Evolutionary conservation across 2,888 invertebrate species (phyloP).

Genomic region (Aphidoletes aphidimyza): DNA sequence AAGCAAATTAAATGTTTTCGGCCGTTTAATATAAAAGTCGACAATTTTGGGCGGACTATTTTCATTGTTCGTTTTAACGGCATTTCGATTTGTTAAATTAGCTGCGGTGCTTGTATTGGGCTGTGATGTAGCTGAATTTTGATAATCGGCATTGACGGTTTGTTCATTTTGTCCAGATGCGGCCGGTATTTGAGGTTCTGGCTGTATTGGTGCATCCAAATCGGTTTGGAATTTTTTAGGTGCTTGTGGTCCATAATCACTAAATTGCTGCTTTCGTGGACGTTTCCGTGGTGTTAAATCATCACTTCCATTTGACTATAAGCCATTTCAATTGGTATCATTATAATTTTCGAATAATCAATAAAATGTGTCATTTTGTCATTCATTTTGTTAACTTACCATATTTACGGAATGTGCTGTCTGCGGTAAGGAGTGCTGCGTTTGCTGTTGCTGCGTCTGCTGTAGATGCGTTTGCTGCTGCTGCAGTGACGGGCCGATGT

Average conservation of each 20-base stretch:
- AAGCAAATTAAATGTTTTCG: conserved; percentile 63
- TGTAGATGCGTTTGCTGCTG: conserved; percentile 58
- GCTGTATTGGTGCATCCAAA: neutral
- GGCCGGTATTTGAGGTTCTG: neutral
- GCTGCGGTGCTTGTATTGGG: neutral
- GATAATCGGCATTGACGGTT: neutral
- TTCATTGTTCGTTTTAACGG: conserved; percentile 28
- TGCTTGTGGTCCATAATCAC: conserved; percentile 7
- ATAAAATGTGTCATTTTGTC: no score
- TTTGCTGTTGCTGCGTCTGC: conserved; percentile 59
- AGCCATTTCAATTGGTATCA: neutral
- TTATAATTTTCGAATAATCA: neutral
- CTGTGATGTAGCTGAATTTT: neutral
- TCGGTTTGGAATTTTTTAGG: conserved; percentile 8
- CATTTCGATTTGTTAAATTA: conserved; percentile 20
- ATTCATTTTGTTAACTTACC: neutral
- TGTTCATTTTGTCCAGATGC: neutral
- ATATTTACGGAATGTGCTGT: conserved; percentile 55
- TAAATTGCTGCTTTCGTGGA: conserved; percentile 85
- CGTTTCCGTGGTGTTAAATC: conserved; percentile 84
- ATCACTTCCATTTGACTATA: conserved; percentile 63
- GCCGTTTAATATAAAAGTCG: conserved; percentile 65
- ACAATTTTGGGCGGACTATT: conserved; percentile 50
- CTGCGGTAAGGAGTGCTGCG: conserved; percentile 56
- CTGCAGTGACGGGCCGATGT: conserved; percentile 56